phyloP scores from a whole-genome alignment of 2,797 vertebrate genomes.

The Orestias chungarensis region DNA sequence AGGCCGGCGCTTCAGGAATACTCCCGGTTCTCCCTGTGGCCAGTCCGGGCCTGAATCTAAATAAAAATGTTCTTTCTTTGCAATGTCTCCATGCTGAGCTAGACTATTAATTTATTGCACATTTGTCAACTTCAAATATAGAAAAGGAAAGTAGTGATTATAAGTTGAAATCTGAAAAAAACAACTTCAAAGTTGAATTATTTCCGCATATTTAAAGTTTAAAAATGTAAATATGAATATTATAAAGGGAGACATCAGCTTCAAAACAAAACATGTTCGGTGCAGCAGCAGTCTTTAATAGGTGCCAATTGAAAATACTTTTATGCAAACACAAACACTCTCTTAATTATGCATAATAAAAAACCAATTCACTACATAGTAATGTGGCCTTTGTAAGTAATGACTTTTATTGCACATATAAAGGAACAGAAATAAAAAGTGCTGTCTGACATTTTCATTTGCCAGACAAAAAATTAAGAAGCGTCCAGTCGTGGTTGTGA shows the following conservation, averaged over 20 bases:
- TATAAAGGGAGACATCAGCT: background rate
- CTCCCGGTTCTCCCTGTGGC: too few species aligned
- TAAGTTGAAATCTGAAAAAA: too few species aligned
- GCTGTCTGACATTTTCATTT: background rate
- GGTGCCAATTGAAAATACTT: background rate
- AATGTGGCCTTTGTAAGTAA: background rate
- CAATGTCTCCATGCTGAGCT: too few species aligned
- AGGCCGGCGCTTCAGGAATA: too few species aligned
- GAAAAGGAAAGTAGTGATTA: too few species aligned
- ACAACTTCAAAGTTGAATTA: too few species aligned
- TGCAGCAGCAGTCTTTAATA: background rate
- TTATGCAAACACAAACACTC: background rate
- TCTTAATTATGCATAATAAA: background rate
- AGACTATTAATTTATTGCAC: background rate
- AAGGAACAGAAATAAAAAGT: background rate
- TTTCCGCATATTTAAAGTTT: background rate
- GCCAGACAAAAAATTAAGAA: background rate
- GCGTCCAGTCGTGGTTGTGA: background rate
- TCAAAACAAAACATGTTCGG: background rate
- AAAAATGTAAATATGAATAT: background rate
- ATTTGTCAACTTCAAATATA: too few species aligned
- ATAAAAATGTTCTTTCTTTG: too few species aligned
- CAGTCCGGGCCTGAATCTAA: too few species aligned
- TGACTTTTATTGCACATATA: background rate
- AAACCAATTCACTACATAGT: background rate